Evolutionary conservation across 2,113 vertebrate species (phyloP).

Genomic region (Malaclemys terrapin): DNA sequence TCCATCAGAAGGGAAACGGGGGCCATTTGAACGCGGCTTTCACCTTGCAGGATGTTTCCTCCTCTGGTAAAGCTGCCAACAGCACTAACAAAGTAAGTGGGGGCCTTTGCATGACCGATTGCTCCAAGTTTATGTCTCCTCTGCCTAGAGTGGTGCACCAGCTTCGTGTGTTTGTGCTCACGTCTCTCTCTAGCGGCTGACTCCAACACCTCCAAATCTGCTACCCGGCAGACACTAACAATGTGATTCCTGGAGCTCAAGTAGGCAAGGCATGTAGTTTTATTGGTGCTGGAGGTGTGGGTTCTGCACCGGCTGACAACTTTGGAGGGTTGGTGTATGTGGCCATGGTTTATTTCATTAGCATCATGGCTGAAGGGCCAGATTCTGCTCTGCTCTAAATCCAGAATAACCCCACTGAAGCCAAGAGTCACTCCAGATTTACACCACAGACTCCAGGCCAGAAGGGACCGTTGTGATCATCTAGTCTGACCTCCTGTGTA

Average conservation of each 20-base stretch:
- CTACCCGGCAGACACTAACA: no score
- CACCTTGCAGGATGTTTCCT: slow-evolving; percentile 55
- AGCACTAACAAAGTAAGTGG: neutral
- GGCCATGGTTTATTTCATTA: neutral
- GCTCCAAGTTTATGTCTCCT: neutral
- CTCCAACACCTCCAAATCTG: no score
- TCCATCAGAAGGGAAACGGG: neutral
- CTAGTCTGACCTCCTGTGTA: neutral
- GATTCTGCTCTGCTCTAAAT: neutral
- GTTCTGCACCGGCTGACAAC: neutral
- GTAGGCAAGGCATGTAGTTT: neutral
- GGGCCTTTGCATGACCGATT: neutral
- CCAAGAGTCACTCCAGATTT: neutral
- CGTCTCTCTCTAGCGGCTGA: neutral
- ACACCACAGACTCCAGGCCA: neutral
- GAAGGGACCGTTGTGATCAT: neutral
- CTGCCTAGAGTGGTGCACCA: no score
- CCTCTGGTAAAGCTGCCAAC: neutral
- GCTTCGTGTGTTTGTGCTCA: neutral
- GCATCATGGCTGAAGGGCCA: neutral
- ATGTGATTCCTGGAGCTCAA: neutral
- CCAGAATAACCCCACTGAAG: neutral
- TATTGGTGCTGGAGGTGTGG: neutral
- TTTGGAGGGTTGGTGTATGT: neutral
- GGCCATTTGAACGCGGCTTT: slow-evolving; percentile 62